Base-by-base conservation (phyloP, 2,888 invertebrate species). In the Acholoe squamosa region DNA sequence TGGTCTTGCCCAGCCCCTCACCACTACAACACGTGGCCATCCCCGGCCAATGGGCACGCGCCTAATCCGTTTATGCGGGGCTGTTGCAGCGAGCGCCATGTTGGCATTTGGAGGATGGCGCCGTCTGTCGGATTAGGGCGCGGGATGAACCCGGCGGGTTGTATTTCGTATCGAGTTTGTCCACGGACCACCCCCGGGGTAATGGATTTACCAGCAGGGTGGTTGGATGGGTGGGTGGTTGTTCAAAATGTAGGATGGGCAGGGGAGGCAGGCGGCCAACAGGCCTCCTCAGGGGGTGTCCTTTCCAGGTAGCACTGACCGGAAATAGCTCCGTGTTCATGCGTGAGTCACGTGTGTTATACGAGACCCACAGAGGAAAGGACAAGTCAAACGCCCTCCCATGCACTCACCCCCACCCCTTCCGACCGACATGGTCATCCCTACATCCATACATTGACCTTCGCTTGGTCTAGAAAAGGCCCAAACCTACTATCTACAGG, bases 11-110 rank as follows among this genome's bases (percentile, higher is more conserved):
- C n/a, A 14, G 25, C 25, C 71, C 71, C 71, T 22, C 71, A n/a
- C 71, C 71, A 25, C 43, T 7, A 22, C 71, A 71, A 71, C 71
- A 71, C 71, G 71, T 71, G 71, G 71, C 31, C 28, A 28, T 28
- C 71, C 31, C 43, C 71, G 25, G 71, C 71, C 71, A 71, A 71
- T 71, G 71, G 71, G 28, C 28, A 25, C 28, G 28, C 71, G 31
- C 71, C 71, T 71, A 71, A 71, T 71, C 71, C 71, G 71, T 71
- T 71, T 71, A 71, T 71, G 71, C 71, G 71, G 71, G 28, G 3
- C 71, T 71, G 14, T 28, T n/a, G 1, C 71, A 5, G 71, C 71
- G 25, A 25, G 25, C 14, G 61, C 25, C 71, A 22, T 71, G 71
- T 25, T 71, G 71, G 71, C 71, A 71, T 71, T 71, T 71, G 71